Evolutionary conservation across 2,113 vertebrate genomes (phyloP).

Genomic region (Myrmecophaga tridactyla): DNA sequence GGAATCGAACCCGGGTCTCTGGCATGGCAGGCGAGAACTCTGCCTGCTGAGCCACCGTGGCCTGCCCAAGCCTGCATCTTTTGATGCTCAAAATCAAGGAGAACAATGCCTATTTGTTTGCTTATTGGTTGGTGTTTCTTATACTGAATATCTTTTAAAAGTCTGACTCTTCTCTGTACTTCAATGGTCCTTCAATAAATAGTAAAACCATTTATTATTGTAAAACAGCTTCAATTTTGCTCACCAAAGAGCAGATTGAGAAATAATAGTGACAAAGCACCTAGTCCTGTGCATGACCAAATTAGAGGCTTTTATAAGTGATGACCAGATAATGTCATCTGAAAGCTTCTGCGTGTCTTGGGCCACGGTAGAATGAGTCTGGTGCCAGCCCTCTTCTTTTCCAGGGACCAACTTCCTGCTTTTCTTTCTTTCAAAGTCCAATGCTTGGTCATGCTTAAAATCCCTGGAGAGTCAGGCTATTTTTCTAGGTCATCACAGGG

Average conservation of each 20-base stretch:
- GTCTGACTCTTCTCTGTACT: not conserved
- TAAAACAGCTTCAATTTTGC: not conserved
- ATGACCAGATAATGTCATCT: not conserved
- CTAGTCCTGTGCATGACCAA: not conserved
- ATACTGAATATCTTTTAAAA: not conserved
- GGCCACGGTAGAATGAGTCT: not conserved
- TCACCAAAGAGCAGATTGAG: not conserved
- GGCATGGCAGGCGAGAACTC: too few species aligned
- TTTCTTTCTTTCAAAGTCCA: not conserved
- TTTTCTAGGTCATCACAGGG: rapidly evolving
- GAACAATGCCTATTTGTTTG: not conserved
- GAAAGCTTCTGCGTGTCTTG: not conserved
- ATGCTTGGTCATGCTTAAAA: not conserved
- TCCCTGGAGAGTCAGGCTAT: not conserved
- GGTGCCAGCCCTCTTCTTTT: not conserved
- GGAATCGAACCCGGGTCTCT: too few species aligned
- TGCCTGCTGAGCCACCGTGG: too few species aligned
- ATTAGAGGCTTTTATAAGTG: not conserved
- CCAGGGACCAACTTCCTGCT: not conserved
- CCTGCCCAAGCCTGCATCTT: not conserved
- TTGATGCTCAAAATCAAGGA: not conserved
- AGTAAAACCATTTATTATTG: not conserved
- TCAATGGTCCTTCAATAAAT: not conserved
- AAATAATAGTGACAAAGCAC: not conserved
- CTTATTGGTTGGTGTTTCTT: not conserved